These are phyloP conservation scores for Latrodectus elegans DNA, from an alignment of 2,888 invertebrate genomes.

Conservation along the genomic window DNA sequence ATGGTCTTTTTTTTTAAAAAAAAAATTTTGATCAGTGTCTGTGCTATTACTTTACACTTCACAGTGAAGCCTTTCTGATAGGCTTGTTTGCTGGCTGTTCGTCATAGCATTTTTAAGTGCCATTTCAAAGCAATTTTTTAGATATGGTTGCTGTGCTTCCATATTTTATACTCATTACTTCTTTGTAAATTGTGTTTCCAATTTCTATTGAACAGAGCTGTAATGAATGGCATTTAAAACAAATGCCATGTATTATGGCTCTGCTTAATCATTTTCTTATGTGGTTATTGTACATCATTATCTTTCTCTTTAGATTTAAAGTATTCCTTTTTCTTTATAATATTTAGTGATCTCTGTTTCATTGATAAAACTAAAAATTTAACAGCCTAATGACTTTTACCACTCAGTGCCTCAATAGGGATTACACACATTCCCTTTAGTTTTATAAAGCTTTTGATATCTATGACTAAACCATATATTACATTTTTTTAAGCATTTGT, in stretches of 20 bases:
- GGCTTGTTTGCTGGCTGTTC: too few species aligned
- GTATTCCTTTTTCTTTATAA: too few species aligned
- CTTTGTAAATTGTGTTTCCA: conserved; percentile 14
- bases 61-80: too few species aligned
- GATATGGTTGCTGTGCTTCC: conserved; percentile 64
- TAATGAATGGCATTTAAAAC: background rate
- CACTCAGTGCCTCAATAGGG: conserved; percentile 50
- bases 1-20: too few species aligned
- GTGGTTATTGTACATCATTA: too few species aligned
- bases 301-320: too few species aligned
- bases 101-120: conserved; percentile 24
- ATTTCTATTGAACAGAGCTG: conserved; percentile 51
- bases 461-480: background rate
- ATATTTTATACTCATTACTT: conserved; percentile 14
- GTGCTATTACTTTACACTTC: too few species aligned
- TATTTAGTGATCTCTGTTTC: too few species aligned
- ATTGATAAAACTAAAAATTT: too few species aligned
- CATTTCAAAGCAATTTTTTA: conserved; percentile 48
- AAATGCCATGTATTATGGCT: too few species aligned
- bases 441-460: background rate
- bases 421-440: background rate
- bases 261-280: background rate
- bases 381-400: conserved; percentile 1
- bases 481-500: too few species aligned
- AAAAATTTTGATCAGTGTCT: too few species aligned